Percentiles rank a stretch among this genome's conserved stretches.
Conservation (phyloP, 2,888 invertebrate species). For the Hydropsyche betteni region DNA sequence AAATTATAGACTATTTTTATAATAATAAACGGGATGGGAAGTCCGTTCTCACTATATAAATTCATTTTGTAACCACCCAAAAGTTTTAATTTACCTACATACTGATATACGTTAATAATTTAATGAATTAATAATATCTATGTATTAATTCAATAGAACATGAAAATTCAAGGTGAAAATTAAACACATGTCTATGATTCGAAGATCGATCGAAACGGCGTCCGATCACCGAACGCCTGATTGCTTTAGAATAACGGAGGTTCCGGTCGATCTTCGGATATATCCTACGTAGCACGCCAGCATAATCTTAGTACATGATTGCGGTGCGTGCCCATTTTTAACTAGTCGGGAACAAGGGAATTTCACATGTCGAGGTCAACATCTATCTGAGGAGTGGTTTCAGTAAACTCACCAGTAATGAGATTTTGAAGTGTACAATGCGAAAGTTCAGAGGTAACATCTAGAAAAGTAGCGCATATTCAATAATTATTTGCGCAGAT, state of each 20-base stretch:
- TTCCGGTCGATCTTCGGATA: slow-evolving; percentile 11
- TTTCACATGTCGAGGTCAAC: slow-evolving; percentile 11
- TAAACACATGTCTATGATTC: slow-evolving; percentile 24
- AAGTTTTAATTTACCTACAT: slow-evolving; percentile 50
- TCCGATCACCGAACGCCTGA: background rate
- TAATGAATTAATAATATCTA: slow-evolving; percentile 49
- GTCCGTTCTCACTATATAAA: slow-evolving; percentile 73
- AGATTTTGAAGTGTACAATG: background rate
- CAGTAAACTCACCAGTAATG: background rate
- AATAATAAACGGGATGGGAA: slow-evolving; percentile 75
- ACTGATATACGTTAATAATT: slow-evolving; percentile 45
- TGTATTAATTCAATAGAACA: slow-evolving; percentile 44
- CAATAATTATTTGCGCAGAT: slow-evolving; percentile 44
- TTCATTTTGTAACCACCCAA: slow-evolving; percentile 58
- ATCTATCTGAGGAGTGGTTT: background rate
- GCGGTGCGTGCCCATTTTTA: slow-evolving; percentile 13
- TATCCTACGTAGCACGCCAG: slow-evolving; percentile 6
- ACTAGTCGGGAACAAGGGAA: background rate
- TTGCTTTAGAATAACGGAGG: slow-evolving; percentile 2
- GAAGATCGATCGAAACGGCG: slow-evolving; percentile 2
- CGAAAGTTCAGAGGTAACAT: slow-evolving; percentile 37
- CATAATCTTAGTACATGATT: background rate
- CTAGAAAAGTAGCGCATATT: slow-evolving; percentile 42
- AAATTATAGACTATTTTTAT: slow-evolving; percentile 81
- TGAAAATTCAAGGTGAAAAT: slow-evolving; percentile 33